A percentile compares a stretch with the other conserved stretches of the same genome.
Conservation (phyloP, 2,797 vertebrate species). For the Pelodytes ibericus region DNA sequence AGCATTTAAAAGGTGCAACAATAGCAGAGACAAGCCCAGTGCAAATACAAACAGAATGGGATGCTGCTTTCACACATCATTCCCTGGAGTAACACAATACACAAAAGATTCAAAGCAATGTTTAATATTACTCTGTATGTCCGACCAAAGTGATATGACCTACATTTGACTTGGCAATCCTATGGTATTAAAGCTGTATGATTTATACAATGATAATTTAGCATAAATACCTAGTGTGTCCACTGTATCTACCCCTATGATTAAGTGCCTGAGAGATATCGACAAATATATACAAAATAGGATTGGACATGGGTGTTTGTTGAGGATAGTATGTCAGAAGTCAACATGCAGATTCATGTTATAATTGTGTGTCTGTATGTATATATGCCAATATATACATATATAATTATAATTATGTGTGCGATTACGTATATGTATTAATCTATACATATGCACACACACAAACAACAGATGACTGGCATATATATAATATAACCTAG, state of each 20-base stretch:
- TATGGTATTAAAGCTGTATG: conserved; percentile 55
- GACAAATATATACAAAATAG: conserved; percentile 61
- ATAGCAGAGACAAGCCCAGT: conserved; percentile 68
- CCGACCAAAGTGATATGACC: conserved; percentile 27
- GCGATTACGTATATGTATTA: no score
- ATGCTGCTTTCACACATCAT: conserved; percentile 55
- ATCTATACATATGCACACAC: not conserved
- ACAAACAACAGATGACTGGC: not conserved
- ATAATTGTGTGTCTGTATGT: not conserved
- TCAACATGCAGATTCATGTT: not conserved
- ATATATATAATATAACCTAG: no score
- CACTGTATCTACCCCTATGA: conserved; percentile 62
- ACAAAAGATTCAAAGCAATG: not conserved
- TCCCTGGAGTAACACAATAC: conserved; percentile 3
- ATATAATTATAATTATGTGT: no score
- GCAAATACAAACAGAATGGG: conserved; percentile 60
- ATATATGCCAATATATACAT: not conserved
- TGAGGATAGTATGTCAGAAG: not conserved
- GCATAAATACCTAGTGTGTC: conserved; percentile 58
- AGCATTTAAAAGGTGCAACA: conserved; percentile 74
- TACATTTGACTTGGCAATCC: conserved; percentile 57
- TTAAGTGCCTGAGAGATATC: conserved; percentile 58
- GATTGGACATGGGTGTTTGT: not conserved
- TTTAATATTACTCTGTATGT: not conserved
- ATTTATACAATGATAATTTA: conserved; percentile 47